Conservation (phyloP, 2,888 invertebrate species). For the Epinotia ramella region DNA sequence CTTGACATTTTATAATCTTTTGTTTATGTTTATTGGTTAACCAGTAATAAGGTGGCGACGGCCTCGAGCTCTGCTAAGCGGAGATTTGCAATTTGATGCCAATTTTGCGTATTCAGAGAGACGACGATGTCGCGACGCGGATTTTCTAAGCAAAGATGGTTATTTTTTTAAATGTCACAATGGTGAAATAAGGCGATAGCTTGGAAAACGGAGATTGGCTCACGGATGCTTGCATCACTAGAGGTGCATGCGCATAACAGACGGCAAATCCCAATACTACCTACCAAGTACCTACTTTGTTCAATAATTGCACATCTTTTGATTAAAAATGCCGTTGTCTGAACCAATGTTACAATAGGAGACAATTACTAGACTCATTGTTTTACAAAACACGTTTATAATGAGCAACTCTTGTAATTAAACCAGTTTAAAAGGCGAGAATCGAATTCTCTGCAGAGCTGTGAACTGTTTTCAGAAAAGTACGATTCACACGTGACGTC, state of each 20-base stretch:
- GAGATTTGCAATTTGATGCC: background rate
- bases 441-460: slow-evolving; percentile 1
- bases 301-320: background rate
- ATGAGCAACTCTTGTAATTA: slow-evolving; percentile 13
- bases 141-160: no score
- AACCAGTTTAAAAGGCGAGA: slow-evolving; percentile 17
- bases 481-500: no score
- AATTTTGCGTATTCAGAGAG: background rate
- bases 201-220: no score
- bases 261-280: no score
- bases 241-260: no score
- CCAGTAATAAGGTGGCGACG: slow-evolving; percentile 3
- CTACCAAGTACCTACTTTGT: no score
- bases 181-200: no score
- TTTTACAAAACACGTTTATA: slow-evolving; percentile 11
- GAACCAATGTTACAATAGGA: background rate
- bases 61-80: slow-evolving; percentile 7
- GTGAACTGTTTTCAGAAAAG: background rate
- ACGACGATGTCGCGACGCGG: no score
- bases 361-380: background rate
- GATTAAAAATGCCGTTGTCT: background rate
- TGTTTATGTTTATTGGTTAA: slow-evolving; percentile 29
- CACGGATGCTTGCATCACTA: no score
- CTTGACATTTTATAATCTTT: slow-evolving; percentile 29
- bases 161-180: no score